Evolutionary conservation across 2,113 vertebrate species (phyloP).

Genomic region (Pangasianodon hypophthalmus): DNA sequence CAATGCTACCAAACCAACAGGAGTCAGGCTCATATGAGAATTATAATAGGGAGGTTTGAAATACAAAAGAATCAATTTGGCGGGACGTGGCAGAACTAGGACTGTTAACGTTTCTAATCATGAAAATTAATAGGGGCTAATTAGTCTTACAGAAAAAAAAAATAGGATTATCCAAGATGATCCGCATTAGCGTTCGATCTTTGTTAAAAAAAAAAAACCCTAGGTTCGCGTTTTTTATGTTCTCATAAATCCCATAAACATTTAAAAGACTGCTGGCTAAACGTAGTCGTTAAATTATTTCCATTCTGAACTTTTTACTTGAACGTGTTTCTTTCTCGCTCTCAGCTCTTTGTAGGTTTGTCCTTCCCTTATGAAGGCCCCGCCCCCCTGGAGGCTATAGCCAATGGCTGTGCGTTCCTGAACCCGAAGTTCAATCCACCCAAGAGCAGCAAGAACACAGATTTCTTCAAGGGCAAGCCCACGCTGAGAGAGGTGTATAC

Average conservation of each 20-base stretch:
- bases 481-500: constrained; percentile 91
- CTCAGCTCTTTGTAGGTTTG: constrained; percentile 94
- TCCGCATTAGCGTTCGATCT: not conserved
- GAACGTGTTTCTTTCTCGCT: not conserved
- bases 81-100: not conserved
- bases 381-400: constrained; percentile 93
- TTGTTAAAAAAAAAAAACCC: not conserved
- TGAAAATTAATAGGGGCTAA: not conserved
- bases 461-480: constrained; percentile 98
- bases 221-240: not conserved
- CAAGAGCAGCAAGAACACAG: constrained; percentile 98
- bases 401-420: constrained; percentile 95
- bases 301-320: not conserved
- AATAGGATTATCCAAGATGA: not conserved
- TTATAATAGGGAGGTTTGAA: not conserved
- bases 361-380: constrained; percentile 98
- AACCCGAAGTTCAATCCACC: constrained; percentile 93
- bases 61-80: not conserved
- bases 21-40: not conserved
- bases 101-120: not conserved
- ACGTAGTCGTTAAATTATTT: not conserved
- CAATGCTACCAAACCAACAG: not conserved
- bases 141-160: not conserved
- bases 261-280: not conserved
- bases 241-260: not conserved